Percentiles rank a stretch among this genome's conserved stretches.
phyloP scores from a whole-genome alignment of 1,140 invertebrate species.

The Drosophila subpulchrella region DNA sequence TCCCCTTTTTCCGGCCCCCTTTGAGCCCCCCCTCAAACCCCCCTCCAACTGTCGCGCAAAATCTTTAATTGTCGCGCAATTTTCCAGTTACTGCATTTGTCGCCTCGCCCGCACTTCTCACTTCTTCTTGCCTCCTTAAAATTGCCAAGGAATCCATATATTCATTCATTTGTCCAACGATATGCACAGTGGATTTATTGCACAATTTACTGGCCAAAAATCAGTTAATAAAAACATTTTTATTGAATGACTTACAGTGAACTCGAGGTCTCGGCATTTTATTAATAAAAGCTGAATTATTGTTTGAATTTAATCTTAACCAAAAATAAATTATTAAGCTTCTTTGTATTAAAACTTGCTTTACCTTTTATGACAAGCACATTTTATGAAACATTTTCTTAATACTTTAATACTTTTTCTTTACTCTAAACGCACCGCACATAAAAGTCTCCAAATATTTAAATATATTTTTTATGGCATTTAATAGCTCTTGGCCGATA shows the following conservation, averaged over 20 bases:
- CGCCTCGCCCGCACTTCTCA: slow-evolving; percentile 42
- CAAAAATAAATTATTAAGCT: too few species aligned
- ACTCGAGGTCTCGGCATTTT: not conserved
- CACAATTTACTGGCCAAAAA: not conserved
- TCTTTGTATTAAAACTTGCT: too few species aligned
- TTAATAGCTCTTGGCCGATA: slow-evolving; percentile 14
- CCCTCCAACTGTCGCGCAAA: slow-evolving; percentile 44
- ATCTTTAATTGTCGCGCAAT: slow-evolving; percentile 83
- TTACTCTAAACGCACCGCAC: not conserved
- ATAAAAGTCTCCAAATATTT: slow-evolving; percentile 16
- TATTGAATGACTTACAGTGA: not conserved
- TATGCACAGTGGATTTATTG: slow-evolving; percentile 38
- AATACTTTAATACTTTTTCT: not conserved
- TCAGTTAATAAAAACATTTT: not conserved
- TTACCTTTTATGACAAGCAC: not conserved
- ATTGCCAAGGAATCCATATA: slow-evolving; percentile 71
- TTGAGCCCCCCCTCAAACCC: not conserved
- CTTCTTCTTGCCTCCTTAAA: slow-evolving; percentile 28
- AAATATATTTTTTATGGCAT: slow-evolving; percentile 9
- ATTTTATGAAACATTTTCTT: not conserved
- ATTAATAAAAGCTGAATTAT: accelerated
- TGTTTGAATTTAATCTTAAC: not conserved
- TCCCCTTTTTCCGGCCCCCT: slow-evolving; percentile 2
- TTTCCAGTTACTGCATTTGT: slow-evolving; percentile 82
- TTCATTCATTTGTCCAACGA: slow-evolving; percentile 61